These are phyloP conservation scores for Cephalopachus bancanus DNA, from an alignment of 2,797 vertebrate genomes.

Conservation along the genomic window DNA sequence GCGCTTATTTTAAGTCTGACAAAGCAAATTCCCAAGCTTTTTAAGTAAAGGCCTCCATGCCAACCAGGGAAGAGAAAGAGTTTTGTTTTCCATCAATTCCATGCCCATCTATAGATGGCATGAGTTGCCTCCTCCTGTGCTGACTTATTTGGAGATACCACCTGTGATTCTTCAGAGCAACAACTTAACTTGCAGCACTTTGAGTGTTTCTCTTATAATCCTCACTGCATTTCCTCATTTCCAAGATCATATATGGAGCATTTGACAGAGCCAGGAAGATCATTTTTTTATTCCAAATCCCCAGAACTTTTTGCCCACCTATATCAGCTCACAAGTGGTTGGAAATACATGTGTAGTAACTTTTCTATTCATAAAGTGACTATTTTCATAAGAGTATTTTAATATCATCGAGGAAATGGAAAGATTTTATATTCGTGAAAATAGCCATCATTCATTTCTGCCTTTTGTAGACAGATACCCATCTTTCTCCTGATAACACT, in stretches of 20 bases:
- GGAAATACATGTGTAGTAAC: neutral
- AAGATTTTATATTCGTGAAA: constrained; percentile 24
- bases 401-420: constrained; percentile 25
- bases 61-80: neutral
- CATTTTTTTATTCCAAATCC: neutral
- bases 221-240: neutral
- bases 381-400: constrained; percentile 39
- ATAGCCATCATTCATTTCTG: neutral
- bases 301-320: neutral
- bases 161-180: neutral
- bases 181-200: no score
- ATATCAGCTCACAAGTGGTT: neutral
- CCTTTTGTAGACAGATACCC: neutral
- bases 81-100: neutral
- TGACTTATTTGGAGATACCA: neutral
- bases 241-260: neutral
- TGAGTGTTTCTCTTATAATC: neutral
- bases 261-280: neutral
- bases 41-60: neutral
- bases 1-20: neutral
- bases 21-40: neutral
- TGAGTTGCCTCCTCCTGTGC: neutral
- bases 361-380: neutral
- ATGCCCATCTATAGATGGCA: neutral
- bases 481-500: neutral